Evolutionary conservation across 2,113 vertebrate genomes (phyloP), one percentile per base, ranked within the genome.

Genomic region (Morphnarchus princeps): DNA sequence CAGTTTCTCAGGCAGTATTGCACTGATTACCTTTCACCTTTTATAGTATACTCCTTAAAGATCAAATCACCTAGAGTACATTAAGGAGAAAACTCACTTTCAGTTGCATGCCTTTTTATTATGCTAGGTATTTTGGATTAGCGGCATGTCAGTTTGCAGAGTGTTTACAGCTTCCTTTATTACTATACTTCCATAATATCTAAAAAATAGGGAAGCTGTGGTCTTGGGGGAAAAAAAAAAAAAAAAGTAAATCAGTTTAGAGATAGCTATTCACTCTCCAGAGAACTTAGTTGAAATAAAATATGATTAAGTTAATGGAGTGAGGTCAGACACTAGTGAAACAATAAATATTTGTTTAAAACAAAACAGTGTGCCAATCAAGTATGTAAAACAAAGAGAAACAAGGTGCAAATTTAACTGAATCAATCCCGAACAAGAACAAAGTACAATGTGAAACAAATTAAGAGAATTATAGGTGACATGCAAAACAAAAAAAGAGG

Each of bases 21-120:
- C 65, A 95, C 92, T 83, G 90, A 92, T 73, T 95, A 47, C 42
- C 81, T 91, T 82, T 93, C 57, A 91, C 26, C 13, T 59, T 84
- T 57, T 52, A 89, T 63, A 82, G 29, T 66, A 9, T 52, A 19
- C 4, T 67, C 63, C 50, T 58, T 92, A 87, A 74, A 90, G 45
- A 77, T 57, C 40, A 77, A 70, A 87, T 89, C 50, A 74, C 19
- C 7, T 24, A 6, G 38, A 83, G 72, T 81, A 72, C 50, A 87
- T 92, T 71, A 78, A 77, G n/a, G 38, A 92, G 15, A 28, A 83
- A 89, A 70, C 40, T 58, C 67, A 32, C 50, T 93, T 83, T 66
- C 66, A 82, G 18, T 67, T 84, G 50, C 57, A 38, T 79, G 15
- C 15, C 22, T 87, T 78, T 93, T 93, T 62, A 61, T 87, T 91